Conservation (phyloP, 2,888 invertebrate genomes). For the Camponotus fellah region DNA sequence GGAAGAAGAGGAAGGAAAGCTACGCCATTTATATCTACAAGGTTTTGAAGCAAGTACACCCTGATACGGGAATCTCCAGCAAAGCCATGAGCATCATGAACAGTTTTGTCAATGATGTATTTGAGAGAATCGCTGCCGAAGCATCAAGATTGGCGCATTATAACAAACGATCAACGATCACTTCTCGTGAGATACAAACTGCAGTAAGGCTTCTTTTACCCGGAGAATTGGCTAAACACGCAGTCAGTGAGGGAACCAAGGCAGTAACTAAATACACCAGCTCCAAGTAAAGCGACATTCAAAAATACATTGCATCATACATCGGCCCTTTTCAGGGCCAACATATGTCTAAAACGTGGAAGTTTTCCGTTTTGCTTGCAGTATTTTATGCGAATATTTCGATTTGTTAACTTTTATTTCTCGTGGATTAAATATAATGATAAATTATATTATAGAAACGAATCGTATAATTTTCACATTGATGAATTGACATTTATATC, state of each 20-base stretch:
- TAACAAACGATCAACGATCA: slow-evolving; percentile 89
- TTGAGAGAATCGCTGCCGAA: slow-evolving; percentile 90
- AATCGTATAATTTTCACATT: background rate
- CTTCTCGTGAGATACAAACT: slow-evolving; percentile 90
- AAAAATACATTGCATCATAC: background rate
- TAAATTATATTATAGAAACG: background rate
- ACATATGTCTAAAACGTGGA: background rate
- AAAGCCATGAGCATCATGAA: slow-evolving; percentile 92
- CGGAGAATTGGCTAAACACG: slow-evolving; percentile 91
- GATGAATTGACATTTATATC: background rate
- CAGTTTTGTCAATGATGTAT: slow-evolving; percentile 91
- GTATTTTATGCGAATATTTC: background rate
- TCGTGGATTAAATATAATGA: background rate
- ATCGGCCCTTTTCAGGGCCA: slow-evolving; percentile 53
- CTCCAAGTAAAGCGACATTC: slow-evolving; percentile 32
- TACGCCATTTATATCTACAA: slow-evolving; percentile 89
- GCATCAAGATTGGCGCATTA: slow-evolving; percentile 89
- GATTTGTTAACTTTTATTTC: background rate
- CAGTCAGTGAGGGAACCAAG: slow-evolving; percentile 90
- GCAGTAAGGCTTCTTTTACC: slow-evolving; percentile 90
- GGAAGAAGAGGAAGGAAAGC: slow-evolving; percentile 87
- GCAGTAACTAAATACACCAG: slow-evolving; percentile 88
- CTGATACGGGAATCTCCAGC: slow-evolving; percentile 89
- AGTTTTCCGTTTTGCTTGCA: background rate
- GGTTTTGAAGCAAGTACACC: slow-evolving; percentile 88